Evolutionary conservation across 1,140 invertebrate species (phyloP).

Genomic region (Belonocnema kinseyi): DNA sequence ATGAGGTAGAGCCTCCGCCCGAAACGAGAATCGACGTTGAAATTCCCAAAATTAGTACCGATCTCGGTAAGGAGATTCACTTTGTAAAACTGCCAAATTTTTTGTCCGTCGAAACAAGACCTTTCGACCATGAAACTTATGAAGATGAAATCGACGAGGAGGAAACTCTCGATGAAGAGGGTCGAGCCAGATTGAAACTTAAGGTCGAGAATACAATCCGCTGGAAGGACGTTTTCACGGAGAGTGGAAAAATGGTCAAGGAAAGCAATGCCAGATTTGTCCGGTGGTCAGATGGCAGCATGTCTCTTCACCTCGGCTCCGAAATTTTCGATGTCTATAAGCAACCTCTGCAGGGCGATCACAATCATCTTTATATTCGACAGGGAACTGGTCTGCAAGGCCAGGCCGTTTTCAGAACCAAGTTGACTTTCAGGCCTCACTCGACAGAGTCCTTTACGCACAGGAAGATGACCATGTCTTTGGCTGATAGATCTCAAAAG

Average conservation of each 20-base stretch:
- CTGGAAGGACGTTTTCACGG: slow-evolving; percentile 92
- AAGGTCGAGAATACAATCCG: slow-evolving; percentile 98
- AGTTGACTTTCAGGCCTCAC: slow-evolving; percentile 97
- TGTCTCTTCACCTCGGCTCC: slow-evolving; percentile 96
- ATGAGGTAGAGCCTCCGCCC: slow-evolving; percentile 86
- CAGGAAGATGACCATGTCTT: slow-evolving; percentile 97
- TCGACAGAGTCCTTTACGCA: slow-evolving; percentile 99
- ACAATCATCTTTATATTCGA: slow-evolving; percentile 91
- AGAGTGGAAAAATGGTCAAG: slow-evolving; percentile 88
- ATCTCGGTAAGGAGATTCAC: slow-evolving; percentile 93
- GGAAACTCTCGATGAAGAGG: slow-evolving; percentile 98
- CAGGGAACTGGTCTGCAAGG: slow-evolving; percentile 98
- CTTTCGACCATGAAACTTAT: slow-evolving; percentile 96
- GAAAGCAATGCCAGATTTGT: slow-evolving; percentile 98
- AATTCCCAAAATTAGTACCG: slow-evolving; percentile 95
- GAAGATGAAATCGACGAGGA: slow-evolving; percentile 99
- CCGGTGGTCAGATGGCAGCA: slow-evolving; percentile 97
- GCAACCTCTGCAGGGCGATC: slow-evolving; percentile 87
- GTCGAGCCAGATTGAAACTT: slow-evolving; percentile 91
- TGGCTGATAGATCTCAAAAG: slow-evolving; percentile 98
- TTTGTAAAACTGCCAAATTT: slow-evolving; percentile 97
- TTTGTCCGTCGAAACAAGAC: slow-evolving; percentile 92
- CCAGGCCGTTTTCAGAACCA: slow-evolving; percentile 97
- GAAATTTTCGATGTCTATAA: slow-evolving; percentile 99
- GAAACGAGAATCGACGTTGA: slow-evolving; percentile 97